Percentiles rank a stretch among this genome's conserved stretches.
Evolutionary conservation across 1,140 invertebrate species (phyloP).

Genomic region (Lasaia peninsularis): DNA sequence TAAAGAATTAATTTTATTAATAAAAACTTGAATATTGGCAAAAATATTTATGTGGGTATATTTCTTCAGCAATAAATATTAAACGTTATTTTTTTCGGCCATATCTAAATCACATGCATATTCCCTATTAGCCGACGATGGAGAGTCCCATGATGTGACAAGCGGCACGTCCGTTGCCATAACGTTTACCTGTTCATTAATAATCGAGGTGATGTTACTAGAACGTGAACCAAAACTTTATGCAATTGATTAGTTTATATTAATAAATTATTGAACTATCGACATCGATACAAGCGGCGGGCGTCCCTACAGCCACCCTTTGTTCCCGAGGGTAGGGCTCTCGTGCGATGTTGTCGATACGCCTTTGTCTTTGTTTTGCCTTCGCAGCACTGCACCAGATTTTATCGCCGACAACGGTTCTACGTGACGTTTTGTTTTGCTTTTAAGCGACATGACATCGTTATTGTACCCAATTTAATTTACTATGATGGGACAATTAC

Average conservation of each 20-base stretch:
- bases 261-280: slow-evolving; percentile 5
- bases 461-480: slow-evolving; percentile 32
- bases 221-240: no score
- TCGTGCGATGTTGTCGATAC: slow-evolving; percentile 34
- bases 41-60: no score
- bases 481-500: slow-evolving; percentile 7
- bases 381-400: slow-evolving; percentile 30
- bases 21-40: no score
- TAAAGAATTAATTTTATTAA: no score
- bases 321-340: slow-evolving; percentile 24
- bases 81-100: no score
- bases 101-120: no score
- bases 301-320: slow-evolving; percentile 23
- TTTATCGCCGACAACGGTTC: slow-evolving; percentile 23
- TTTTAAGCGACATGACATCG: slow-evolving; percentile 30
- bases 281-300: slow-evolving; percentile 8
- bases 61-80: no score
- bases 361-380: slow-evolving; percentile 34
- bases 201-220: no score
- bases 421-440: slow-evolving; percentile 29
- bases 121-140: no score
- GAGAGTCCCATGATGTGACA: no score
- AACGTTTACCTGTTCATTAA: no score
- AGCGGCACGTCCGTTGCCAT: no score
- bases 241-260: background rate